Base-by-base conservation (phyloP, 2,113 vertebrate genomes). In the Thalassarche chlororhynchos region DNA sequence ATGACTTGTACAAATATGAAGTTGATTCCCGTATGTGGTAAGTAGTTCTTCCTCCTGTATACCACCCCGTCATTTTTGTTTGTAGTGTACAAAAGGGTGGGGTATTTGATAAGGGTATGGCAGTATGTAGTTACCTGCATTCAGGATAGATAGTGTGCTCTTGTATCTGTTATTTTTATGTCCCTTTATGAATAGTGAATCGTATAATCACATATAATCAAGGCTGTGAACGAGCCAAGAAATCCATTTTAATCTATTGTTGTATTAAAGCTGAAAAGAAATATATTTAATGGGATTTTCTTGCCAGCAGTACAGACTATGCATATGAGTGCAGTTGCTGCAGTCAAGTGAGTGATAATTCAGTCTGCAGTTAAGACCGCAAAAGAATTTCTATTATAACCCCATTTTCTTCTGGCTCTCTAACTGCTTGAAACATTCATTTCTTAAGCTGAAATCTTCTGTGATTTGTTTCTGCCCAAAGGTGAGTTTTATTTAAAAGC, bases 1-100 rank as follows among this genome's bases (percentile, higher is more conserved):
- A 99, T 76, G 99, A 99, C 95, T 97, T 99, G 87, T 99, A 99
- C 98, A 99, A 98, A 92, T 99, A 99, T 0, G 97, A 99, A 11
- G 99, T 99, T 87, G 98, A 99, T 94, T 98, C 81, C 29, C 98
- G 87, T 52, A 99, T 98, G 97, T 99, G 99, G 99, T 99, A 87
- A 97, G 99, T 97, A 36, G 55, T 82, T 95, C 10, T 92, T 40
- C 65, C 38, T 89, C 26, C 58, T 65, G 8, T 54, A 8, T 13
- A 4, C 29, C 61, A 4, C 14, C 36, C 52, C 3, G 0, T 46
- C 6, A 2, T 9, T 54, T 52, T 11, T 65, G 38, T n/a, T n/a
- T n/a, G 38, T 7, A 2, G 20, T 14, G 47, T 36, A 9, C 7
- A 46, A 46, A 15, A 46, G 49, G 66, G 17, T 60, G 69, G 32